Evolutionary conservation across 2,113 vertebrate species (phyloP).

Genomic region (Pleuronectes platessa): DNA sequence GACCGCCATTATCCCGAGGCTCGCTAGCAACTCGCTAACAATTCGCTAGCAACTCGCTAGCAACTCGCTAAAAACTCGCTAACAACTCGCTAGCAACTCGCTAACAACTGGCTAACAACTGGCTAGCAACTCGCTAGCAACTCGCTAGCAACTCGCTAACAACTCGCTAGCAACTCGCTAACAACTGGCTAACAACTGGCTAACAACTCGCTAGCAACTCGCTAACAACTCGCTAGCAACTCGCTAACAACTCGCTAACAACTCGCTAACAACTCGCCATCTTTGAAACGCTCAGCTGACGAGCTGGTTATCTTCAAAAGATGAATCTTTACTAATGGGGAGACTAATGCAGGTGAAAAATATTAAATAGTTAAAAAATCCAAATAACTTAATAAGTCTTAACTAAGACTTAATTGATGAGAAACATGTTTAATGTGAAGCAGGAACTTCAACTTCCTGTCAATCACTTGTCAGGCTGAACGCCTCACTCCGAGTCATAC

Average conservation of each 20-base stretch:
- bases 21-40: background rate
- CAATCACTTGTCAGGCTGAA: background rate
- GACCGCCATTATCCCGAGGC: background rate
- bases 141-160: background rate
- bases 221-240: background rate
- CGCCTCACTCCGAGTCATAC: too few relatives aligned
- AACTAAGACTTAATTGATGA: too few relatives aligned
- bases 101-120: background rate
- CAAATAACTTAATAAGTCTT: too few relatives aligned
- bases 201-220: background rate
- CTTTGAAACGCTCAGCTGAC: slow-evolving; percentile 1
- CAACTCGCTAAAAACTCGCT: background rate
- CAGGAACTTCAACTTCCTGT: background rate
- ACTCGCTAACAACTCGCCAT: background rate
- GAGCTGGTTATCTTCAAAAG: too few relatives aligned
- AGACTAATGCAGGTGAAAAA: too few relatives aligned
- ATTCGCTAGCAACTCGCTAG: too few relatives aligned
- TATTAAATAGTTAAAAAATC: too few relatives aligned
- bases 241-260: background rate
- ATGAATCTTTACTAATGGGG: too few relatives aligned
- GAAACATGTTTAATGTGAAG: too few relatives aligned
- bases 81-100: background rate
- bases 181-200: background rate
- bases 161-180: background rate
- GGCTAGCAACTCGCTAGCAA: background rate